Evolutionary conservation across 1,140 invertebrate species (phyloP).

Genomic region (Drosophila carrolli): DNA sequence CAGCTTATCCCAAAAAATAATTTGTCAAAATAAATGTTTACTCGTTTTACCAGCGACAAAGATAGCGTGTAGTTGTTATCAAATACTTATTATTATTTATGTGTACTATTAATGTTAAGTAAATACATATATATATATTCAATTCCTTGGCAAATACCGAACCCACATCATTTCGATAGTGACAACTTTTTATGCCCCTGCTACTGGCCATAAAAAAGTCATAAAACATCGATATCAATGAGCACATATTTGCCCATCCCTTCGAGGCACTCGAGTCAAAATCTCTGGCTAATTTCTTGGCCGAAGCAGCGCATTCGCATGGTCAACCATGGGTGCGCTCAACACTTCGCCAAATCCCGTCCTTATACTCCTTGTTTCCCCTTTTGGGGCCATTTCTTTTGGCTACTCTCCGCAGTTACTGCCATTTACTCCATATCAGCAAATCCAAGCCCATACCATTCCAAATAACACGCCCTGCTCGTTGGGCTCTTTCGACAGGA

Average conservation of each 20-base stretch:
- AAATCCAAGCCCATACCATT: slow-evolving; percentile 38
- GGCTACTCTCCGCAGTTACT: slow-evolving; percentile 54
- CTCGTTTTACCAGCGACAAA: neutral
- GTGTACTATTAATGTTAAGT: slow-evolving; percentile 17
- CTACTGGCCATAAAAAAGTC: slow-evolving; percentile 34
- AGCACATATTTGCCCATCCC: slow-evolving; percentile 41
- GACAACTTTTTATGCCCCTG: slow-evolving; percentile 41
- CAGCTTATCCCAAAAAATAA: neutral
- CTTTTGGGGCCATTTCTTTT: slow-evolving; percentile 41
- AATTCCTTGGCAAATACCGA: slow-evolving; percentile 22
- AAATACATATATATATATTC: slow-evolving; percentile 39
- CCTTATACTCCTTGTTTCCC: neutral
- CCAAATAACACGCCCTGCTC: slow-evolving; percentile 37
- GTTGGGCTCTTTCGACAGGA: slow-evolving; percentile 46
- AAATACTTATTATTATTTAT: slow-evolving; percentile 20
- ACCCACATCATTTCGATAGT: slow-evolving; percentile 40
- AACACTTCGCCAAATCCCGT: slow-evolving; percentile 23
- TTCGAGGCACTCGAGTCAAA: slow-evolving; percentile 27
- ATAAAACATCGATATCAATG: slow-evolving; percentile 56
- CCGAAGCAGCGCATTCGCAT: slow-evolving; percentile 38
- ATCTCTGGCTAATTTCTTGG: slow-evolving; percentile 54
- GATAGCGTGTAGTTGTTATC: neutral
- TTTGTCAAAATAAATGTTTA: slow-evolving; percentile 19
- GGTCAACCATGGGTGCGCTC: slow-evolving; percentile 41
- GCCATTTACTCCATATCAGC: slow-evolving; percentile 57